phyloP scores from a whole-genome alignment of 2,888 invertebrate genomes.

The Synergus umbraculus region DNA sequence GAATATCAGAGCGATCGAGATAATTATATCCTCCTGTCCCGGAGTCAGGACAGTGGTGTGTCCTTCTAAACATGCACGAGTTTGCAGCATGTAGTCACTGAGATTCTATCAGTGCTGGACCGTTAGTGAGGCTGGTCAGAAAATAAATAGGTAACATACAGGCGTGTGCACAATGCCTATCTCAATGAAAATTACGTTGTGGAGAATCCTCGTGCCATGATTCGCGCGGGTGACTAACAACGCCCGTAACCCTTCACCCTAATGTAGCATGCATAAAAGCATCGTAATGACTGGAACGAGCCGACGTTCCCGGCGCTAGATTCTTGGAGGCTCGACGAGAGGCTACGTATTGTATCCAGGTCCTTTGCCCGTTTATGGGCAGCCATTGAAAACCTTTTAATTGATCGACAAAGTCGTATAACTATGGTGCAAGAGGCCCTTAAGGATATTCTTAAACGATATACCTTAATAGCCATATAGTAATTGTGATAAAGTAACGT shows the following conservation, averaged over 20 bases:
- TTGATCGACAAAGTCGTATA: constrained; percentile 47
- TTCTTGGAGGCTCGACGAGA: constrained; percentile 10
- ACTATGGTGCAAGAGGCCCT: constrained; percentile 47
- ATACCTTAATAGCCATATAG: constrained; percentile 45
- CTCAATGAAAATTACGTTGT: constrained; percentile 32
- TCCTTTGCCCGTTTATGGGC: constrained; percentile 17
- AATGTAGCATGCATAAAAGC: constrained; percentile 41
- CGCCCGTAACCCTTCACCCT: constrained; percentile 42
- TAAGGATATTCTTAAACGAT: constrained; percentile 46
- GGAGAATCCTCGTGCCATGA: constrained; percentile 14
- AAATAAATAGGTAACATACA: constrained; percentile 31
- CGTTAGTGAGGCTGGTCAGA: constrained; percentile 21
- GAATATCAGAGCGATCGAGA: constrained; percentile 40
- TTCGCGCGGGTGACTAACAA: constrained; percentile 27
- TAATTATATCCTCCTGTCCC: constrained; percentile 33
- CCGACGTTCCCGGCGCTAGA: constrained; percentile 5
- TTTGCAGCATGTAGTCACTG: background rate
- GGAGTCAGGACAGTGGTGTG: constrained; percentile 30
- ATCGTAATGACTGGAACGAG: constrained; percentile 36
- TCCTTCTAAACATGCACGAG: constrained; percentile 36
- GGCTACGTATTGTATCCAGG: constrained; percentile 11
- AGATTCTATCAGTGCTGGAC: constrained; percentile 34
- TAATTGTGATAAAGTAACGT: constrained; percentile 46
- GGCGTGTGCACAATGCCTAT: constrained; percentile 17
- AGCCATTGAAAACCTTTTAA: constrained; percentile 46